phyloP scores from a whole-genome alignment of 2,888 invertebrate species.

The Tillus elongatus region DNA sequence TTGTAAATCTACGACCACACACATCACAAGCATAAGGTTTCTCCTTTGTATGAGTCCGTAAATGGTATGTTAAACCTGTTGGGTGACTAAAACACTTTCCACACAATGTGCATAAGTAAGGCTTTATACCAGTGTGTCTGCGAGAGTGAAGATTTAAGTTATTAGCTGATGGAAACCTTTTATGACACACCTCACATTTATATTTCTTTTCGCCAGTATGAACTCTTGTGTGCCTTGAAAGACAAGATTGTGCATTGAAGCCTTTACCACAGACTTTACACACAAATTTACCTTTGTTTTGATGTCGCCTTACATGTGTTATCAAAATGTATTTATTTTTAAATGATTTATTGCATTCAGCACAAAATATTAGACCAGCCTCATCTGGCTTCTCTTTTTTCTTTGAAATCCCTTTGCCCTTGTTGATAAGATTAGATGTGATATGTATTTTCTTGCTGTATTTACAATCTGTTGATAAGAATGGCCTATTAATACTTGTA shows the following conservation, averaged over 20 bases:
- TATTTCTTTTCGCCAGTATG: conserved; percentile 31
- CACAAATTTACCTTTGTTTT: conserved; percentile 30
- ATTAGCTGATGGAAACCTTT: conserved; percentile 27
- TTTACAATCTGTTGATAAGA: conserved; percentile 12
- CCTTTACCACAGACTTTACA: conserved; percentile 29
- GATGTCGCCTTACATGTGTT: conserved; percentile 27
- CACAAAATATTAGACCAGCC: conserved; percentile 18
- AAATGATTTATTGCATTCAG: conserved; percentile 29
- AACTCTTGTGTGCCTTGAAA: conserved; percentile 26
- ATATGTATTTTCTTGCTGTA: too few species aligned
- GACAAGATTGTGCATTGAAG: conserved; percentile 28
- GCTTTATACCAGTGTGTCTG: conserved; percentile 28
- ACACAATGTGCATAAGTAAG: conserved; percentile 30
- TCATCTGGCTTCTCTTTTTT: conserved; percentile 12
- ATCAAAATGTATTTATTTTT: conserved; percentile 30
- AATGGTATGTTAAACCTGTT: conserved; percentile 29
- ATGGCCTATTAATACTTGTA: conserved; percentile 4
- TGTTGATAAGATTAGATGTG: too few species aligned
- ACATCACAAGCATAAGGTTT: conserved; percentile 31
- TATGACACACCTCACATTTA: conserved; percentile 26
- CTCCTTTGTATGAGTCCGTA: conserved; percentile 32
- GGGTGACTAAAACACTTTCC: conserved; percentile 30
- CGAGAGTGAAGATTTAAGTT: conserved; percentile 29
- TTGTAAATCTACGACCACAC: conserved; percentile 30
- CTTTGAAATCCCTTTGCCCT: conserved; percentile 11